Conservation (phyloP, 2,888 invertebrate genomes). For the Timandra comae region DNA sequence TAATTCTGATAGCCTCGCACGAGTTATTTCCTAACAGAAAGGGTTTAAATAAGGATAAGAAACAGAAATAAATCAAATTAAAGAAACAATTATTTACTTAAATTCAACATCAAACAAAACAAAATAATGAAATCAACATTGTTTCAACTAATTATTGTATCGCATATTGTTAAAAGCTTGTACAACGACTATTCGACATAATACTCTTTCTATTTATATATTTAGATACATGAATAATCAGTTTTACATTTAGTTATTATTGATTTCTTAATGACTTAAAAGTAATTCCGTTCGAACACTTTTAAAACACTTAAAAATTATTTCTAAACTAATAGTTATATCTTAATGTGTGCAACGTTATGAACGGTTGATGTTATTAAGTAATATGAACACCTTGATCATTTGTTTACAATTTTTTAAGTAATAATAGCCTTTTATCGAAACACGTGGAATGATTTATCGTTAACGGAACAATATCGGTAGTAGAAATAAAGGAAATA, state of each 20-base stretch:
- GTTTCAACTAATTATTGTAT: conserved; percentile 36
- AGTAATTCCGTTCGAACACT: conserved; percentile 73
- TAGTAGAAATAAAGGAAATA: conserved; percentile 50
- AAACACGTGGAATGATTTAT: conserved; percentile 55
- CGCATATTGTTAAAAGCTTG: conserved; percentile 66
- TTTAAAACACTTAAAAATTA: conserved; percentile 68
- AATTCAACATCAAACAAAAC: conserved; percentile 57
- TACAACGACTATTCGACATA: conserved; percentile 72
- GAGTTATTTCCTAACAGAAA: conserved; percentile 57
- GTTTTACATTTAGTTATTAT: conserved; percentile 70
- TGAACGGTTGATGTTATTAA: conserved; percentile 38
- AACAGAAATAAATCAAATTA: conserved; percentile 43
- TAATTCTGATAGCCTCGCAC: conserved; percentile 58
- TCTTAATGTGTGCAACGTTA: conserved; percentile 64
- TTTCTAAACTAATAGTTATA: conserved; percentile 63
- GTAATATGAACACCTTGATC: conserved; percentile 52
- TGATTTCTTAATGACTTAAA: conserved; percentile 60
- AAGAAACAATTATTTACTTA: conserved; percentile 52
- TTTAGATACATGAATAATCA: conserved; percentile 71
- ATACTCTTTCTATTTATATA: conserved; percentile 70
- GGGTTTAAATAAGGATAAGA: conserved; percentile 47
- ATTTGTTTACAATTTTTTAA: too few species aligned
- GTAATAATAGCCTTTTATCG: conserved; percentile 52
- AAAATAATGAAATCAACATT: conserved; percentile 61
- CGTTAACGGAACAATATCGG: conserved; percentile 53